A percentile compares a stretch with the other conserved stretches of the same genome.
Evolutionary conservation across 2,888 invertebrate species (phyloP).

Genomic region (Syrista parreyssii): DNA sequence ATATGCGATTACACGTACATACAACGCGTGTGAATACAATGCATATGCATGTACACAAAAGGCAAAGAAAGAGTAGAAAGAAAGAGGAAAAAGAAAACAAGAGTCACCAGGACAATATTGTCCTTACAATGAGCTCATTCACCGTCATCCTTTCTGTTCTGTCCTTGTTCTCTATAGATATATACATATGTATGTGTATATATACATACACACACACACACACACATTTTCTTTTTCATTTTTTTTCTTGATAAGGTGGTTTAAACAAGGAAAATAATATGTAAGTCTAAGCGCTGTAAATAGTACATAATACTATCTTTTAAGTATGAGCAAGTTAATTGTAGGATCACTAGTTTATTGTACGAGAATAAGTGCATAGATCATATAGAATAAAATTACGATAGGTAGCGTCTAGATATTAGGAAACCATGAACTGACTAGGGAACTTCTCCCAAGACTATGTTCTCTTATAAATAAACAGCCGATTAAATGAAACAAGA

Average conservation of each 20-base stretch:
- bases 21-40: too few relatives aligned
- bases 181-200: background rate
- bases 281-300: constrained; percentile 62
- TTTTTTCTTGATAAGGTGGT: constrained; percentile 50
- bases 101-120: constrained; percentile 5
- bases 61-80: constrained; percentile 9
- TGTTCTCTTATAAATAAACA: constrained; percentile 61
- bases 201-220: background rate
- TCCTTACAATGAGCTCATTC: too few relatives aligned
- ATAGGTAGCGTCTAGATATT: constrained; percentile 63
- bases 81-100: constrained; percentile 9
- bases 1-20: too few relatives aligned
- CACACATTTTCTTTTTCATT: constrained; percentile 1
- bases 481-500: constrained; percentile 44
- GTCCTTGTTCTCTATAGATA: background rate
- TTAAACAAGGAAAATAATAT: constrained; percentile 42
- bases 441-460: constrained; percentile 56
- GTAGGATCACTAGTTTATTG: constrained; percentile 60
- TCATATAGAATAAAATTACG: constrained; percentile 38
- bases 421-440: constrained; percentile 60
- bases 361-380: constrained; percentile 38
- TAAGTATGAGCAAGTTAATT: constrained; percentile 61
- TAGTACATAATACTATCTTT: constrained; percentile 64
- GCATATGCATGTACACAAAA: background rate
- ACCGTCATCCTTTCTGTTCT: too few relatives aligned